Base-by-base conservation (phyloP, 2,888 invertebrate genomes). In the Colletes collaris region DNA sequence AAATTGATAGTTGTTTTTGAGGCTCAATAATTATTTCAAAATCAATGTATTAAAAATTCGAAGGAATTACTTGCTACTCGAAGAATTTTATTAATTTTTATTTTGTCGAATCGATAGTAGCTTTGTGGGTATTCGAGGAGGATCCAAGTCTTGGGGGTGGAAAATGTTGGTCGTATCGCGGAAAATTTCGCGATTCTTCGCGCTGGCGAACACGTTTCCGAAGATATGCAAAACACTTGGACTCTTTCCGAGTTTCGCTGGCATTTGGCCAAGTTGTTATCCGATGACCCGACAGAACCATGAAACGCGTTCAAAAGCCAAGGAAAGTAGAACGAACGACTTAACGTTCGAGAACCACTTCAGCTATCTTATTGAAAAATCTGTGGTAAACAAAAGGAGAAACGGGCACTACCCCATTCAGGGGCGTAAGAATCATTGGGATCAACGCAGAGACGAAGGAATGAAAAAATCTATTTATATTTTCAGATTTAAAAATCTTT, bases 231-330 rank as follows among this genome's bases (percentile, higher is more conserved):
- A 53, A 69, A 55, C 70, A 58, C 59, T 75, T 78, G 72, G 69
- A 76, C 72, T 66, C 37, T 19, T 74, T 74, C 76, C 79, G 80
- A 72, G 63, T 70, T 69, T 53, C 67, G n/a, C 16, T 84, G 77
- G 77, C 84, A 52, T 69, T 7, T 53, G 44, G 49, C 84, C 77
- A 84, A 64, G 58, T 67, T 53, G 55, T 74, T 75, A 60, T 76
- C 72, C 75, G 67, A 53, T 77, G 64, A 70, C 50, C 66, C 62
- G 53, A 64, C 74, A 75, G 58, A 13, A 35, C 50, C n/a, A 55
- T 27, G 62, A 79, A 64, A 46, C 49, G 4, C 37, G 60, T 59
- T 71, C 46, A 58, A 66, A 77, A 77, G 71, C 58, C 56, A 53
- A 50, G 66, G 62, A 81, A 81, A 84, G 66, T 84, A 63, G 66